Base-by-base conservation (phyloP, 1,140 invertebrate genomes). In the Mercenaria mercenaria region DNA sequence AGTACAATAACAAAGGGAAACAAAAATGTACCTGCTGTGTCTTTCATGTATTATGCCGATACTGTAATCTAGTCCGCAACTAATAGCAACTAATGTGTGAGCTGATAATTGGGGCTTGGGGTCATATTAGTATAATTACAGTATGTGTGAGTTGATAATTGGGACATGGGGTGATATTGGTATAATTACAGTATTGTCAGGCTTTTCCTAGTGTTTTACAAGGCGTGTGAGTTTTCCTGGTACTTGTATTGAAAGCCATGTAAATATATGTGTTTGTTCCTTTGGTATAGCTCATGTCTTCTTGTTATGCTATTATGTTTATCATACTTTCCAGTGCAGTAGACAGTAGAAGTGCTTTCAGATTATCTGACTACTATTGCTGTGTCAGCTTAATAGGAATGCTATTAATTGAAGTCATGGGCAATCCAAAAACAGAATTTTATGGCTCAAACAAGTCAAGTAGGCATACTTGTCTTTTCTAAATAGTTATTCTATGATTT, bases 201-300 rank as follows among this genome's bases (percentile, higher is more conserved):
- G 76, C 76, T 79, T 77, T 59, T 59, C 26, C 67, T 72, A 23
- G 34, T 72, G 67, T 37, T 29, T 34, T 52, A 77, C 74, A 77
- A 29, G 47, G 74, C 37, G 32, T 32, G 6, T 67, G 61, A 4
- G 11, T 77, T 15, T 56, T 50, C 1, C 0, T 18, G 23, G 8
- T 29, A 23, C 56, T 20, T 52, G 26, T 76, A 32, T 26, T 23
- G 76, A 34, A 79, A 56, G 76, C 76, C 76, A 52, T 52, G 76
- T 79, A 56, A 56, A 50, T 13, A 52, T 43, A 50, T 4, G 1
- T 18, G 61, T 67, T 34, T 18, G 13, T 50, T 52, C 47, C 47
- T 15, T 50, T 52, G n/a, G 47, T 37, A 23, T 50, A 20, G 76
- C 76, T 39, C 47, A 79, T 79, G 15, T 59, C 76, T 79, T 79